A percentile compares a stretch with the other conserved stretches of the same genome.
Conservation (phyloP, 2,797 vertebrate genomes). For the Hemibagrus guttatus region DNA sequence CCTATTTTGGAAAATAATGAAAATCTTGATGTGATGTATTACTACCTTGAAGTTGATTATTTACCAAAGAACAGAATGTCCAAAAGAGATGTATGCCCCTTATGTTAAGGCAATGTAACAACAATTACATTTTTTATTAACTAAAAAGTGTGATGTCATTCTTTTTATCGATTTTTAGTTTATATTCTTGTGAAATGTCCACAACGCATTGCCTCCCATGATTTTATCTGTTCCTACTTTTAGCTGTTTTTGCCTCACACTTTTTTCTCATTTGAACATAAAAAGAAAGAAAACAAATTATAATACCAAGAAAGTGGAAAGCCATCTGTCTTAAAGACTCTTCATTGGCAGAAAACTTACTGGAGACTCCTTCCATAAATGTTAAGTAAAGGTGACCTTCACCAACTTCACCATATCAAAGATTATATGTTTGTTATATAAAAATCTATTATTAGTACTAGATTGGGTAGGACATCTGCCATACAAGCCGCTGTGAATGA, state of each 20-base stretch:
- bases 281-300: background rate
- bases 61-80: background rate
- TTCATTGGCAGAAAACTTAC: background rate
- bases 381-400: background rate
- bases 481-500: background rate
- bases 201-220: too few species aligned
- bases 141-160: too few species aligned
- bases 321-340: too few species aligned
- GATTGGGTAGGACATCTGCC: background rate
- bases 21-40: background rate
- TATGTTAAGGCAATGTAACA: background rate
- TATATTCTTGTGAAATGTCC: too few species aligned
- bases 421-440: background rate
- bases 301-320: background rate
- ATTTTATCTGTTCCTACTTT: background rate
- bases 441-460: background rate
- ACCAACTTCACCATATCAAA: background rate
- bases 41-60: background rate
- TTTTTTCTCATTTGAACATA: background rate
- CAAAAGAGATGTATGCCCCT: background rate
- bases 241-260: background rate
- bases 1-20: background rate
- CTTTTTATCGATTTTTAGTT: too few species aligned
- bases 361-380: background rate
- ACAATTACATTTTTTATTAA: background rate